Conservation (phyloP, 2,888 invertebrate species). For the Caenorhabditis uteleia region DNA sequence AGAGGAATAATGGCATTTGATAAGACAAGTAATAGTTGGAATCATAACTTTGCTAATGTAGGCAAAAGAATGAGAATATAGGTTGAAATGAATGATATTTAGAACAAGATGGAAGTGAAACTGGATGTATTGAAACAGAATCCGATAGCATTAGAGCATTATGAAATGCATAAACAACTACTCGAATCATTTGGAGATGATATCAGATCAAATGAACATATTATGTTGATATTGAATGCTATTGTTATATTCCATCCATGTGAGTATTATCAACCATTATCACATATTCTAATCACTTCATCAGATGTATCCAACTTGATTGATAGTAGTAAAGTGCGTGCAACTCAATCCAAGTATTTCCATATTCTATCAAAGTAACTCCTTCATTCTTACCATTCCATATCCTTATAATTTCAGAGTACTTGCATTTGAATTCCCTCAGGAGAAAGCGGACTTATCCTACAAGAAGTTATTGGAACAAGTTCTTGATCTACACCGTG, state of each 20-base stretch:
- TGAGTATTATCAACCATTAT: slow-evolving; percentile 3
- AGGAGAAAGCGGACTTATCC: slow-evolving; percentile 37
- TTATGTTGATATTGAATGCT: slow-evolving; percentile 88
- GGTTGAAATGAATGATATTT: background rate
- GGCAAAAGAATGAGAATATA: background rate
- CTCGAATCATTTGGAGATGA: slow-evolving; percentile 56
- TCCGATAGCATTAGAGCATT: slow-evolving; percentile 79
- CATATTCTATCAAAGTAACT: slow-evolving; percentile 23
- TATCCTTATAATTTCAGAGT: slow-evolving; percentile 36
- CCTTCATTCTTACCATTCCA: background rate
- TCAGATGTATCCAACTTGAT: slow-evolving; percentile 17
- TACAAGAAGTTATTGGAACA: slow-evolving; percentile 47
- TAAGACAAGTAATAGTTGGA: slow-evolving; percentile 86
- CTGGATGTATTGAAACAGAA: slow-evolving; percentile 87
- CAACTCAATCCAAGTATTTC: slow-evolving; percentile 25
- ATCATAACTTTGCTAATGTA: slow-evolving; percentile 70
- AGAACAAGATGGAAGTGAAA: slow-evolving; percentile 74
- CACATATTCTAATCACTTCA: too few relatives aligned
- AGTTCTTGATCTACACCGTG: slow-evolving; percentile 50
- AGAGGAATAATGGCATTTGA: slow-evolving; percentile 91
- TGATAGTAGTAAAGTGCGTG: slow-evolving; percentile 11
- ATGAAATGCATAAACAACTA: slow-evolving; percentile 81
- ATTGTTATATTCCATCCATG: slow-evolving; percentile 85
- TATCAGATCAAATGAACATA: slow-evolving; percentile 85
- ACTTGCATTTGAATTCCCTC: slow-evolving; percentile 48